Conservation (phyloP, 1,140 invertebrate genomes). For the Heliconius congener region DNA sequence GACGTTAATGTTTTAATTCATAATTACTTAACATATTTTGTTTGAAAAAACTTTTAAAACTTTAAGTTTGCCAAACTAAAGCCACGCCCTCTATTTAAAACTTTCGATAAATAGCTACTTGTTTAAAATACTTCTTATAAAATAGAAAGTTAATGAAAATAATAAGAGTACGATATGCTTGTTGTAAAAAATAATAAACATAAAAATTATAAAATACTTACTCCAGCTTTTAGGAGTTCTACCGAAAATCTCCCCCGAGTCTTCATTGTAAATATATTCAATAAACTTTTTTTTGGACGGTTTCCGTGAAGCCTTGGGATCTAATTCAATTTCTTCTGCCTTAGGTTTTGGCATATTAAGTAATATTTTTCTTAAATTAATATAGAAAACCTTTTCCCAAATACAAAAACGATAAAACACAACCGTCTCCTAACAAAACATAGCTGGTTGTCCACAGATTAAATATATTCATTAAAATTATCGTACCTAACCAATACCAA, state of each 20-base stretch:
- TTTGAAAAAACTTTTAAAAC: not conserved
- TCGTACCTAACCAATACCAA: too few species aligned
- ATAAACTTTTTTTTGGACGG: constrained; percentile 50
- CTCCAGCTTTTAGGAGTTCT: constrained; percentile 88
- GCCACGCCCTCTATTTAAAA: constrained; percentile 32
- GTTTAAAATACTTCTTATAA: not conserved
- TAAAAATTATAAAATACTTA: constrained; percentile 75
- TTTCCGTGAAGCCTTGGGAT: constrained; percentile 55
- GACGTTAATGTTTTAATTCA: too few species aligned
- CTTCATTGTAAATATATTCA: constrained; percentile 86
- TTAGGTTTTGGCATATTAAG: constrained; percentile 54
- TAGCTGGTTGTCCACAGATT: constrained; percentile 18
- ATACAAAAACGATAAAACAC: constrained; percentile 21
- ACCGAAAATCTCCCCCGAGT: constrained; percentile 87
- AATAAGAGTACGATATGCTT: too few species aligned
- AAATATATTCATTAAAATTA: not conserved
- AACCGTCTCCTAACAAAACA: constrained; percentile 32
- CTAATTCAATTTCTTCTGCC: constrained; percentile 66
- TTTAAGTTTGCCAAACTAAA: constrained; percentile 12
- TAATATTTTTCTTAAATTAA: constrained; percentile 16
- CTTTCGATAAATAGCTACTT: not conserved
- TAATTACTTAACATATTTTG: not conserved
- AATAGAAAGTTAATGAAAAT: not conserved
- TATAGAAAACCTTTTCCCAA: constrained; percentile 23
- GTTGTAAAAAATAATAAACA: not conserved